Evolutionary conservation across 1,140 invertebrate genomes (phyloP).

Genomic region (Polypedilum vanderplanki): DNA sequence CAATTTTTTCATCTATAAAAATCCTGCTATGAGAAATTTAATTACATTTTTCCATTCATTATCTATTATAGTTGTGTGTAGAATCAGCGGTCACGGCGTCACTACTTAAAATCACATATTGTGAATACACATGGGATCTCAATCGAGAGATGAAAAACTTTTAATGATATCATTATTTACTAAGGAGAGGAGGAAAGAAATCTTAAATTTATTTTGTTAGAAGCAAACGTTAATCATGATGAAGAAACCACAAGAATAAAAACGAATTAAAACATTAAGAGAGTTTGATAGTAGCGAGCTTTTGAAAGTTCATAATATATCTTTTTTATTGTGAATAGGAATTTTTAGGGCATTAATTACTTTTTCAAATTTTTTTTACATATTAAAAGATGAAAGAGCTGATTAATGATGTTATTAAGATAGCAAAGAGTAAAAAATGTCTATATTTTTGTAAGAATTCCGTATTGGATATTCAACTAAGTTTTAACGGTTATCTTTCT

Average conservation of each 20-base stretch:
- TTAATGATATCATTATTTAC: constrained; percentile 16
- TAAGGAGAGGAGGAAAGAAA: no score
- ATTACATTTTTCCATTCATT: no score
- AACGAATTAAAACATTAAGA: constrained; percentile 22
- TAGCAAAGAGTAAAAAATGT: no score
- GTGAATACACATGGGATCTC: not conserved
- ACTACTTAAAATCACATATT: constrained; percentile 8
- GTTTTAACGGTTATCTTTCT: not conserved
- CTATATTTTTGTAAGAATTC: not conserved
- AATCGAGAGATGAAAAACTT: not conserved
- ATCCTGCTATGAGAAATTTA: no score
- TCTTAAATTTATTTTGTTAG: no score
- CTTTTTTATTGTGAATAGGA: constrained; percentile 14
- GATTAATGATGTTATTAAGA: constrained; percentile 28
- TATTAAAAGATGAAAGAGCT: not conserved
- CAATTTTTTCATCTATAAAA: no score
- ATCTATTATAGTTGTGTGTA: no score
- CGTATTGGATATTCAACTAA: no score
- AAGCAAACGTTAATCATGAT: not conserved
- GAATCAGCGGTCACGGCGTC: not conserved
- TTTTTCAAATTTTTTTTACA: not conserved
- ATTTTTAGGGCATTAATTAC: not conserved
- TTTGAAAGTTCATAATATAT: constrained; percentile 16
- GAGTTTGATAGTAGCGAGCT: constrained; percentile 23
- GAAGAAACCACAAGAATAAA: not conserved